Percentiles rank a stretch among this genome's conserved stretches.
Conservation (phyloP, 2,113 vertebrate species). For the Dryoscopus gambensis region DNA sequence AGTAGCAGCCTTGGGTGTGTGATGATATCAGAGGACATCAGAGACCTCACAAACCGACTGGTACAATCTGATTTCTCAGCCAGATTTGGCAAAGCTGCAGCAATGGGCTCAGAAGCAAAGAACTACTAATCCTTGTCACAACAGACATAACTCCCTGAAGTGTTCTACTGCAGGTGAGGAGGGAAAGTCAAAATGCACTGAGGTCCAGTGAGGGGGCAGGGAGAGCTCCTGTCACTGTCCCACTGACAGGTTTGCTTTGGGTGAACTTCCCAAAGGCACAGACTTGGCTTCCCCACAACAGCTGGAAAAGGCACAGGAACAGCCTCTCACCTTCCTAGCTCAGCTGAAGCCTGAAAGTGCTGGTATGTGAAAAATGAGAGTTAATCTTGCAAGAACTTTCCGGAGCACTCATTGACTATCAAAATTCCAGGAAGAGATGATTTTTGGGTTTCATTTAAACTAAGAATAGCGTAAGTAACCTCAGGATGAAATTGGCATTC, state of each 20-base stretch:
- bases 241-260: not conserved
- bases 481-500: not conserved
- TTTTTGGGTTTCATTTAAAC: not conserved
- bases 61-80: too few species aligned
- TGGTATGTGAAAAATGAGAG: not conserved
- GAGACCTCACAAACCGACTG: not conserved
- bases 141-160: rapidly evolving
- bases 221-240: not conserved
- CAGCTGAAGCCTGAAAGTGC: not conserved
- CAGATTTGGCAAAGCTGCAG: not conserved
- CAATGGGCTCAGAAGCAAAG: not conserved
- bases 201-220: not conserved
- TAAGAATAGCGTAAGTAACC: not conserved
- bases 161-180: not conserved
- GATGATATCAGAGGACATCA: not conserved
- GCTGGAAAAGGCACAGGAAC: not conserved
- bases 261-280: not conserved
- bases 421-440: not conserved
- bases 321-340: not conserved
- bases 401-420: not conserved
- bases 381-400: not conserved
- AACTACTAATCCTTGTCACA: not conserved
- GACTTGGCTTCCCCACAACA: not conserved
- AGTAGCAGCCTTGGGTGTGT: not conserved
- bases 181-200: not conserved